Percentiles rank a stretch among this genome's conserved stretches.
Conservation (phyloP, 2,113 vertebrate genomes). For the Cryptomyrus ogoouensis region DNA sequence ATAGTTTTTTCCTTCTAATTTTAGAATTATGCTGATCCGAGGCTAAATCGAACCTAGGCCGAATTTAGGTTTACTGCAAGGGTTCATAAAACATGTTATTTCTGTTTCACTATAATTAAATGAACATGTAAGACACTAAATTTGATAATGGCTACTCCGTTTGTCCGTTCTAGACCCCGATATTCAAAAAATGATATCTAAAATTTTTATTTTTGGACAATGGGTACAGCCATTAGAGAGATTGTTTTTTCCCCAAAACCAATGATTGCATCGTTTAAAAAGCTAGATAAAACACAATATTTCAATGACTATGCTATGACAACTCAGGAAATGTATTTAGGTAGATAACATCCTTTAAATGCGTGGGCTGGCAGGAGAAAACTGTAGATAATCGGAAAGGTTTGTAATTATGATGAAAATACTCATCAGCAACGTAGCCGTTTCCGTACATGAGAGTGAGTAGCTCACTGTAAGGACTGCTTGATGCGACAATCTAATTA, state of each 20-base stretch:
- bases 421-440: background rate
- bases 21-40: background rate
- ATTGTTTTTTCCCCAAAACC: background rate
- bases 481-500: background rate
- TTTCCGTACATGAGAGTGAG: background rate
- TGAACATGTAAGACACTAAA: background rate
- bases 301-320: conserved; percentile 6
- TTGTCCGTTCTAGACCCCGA: background rate
- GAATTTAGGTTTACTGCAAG: background rate
- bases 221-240: background rate
- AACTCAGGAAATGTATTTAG: background rate
- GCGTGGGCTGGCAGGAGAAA: background rate
- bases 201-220: background rate
- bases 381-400: background rate
- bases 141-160: background rate
- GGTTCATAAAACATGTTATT: background rate
- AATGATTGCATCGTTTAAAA: background rate
- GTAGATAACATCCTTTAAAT: background rate
- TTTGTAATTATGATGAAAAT: background rate
- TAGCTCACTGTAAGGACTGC: background rate
- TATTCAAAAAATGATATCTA: background rate
- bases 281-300: background rate
- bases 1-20: background rate
- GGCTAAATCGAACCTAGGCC: background rate
- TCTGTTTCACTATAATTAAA: conserved; percentile 1